Base-by-base conservation (phyloP, 2,888 invertebrate species). In the Drosophila ezoana region DNA sequence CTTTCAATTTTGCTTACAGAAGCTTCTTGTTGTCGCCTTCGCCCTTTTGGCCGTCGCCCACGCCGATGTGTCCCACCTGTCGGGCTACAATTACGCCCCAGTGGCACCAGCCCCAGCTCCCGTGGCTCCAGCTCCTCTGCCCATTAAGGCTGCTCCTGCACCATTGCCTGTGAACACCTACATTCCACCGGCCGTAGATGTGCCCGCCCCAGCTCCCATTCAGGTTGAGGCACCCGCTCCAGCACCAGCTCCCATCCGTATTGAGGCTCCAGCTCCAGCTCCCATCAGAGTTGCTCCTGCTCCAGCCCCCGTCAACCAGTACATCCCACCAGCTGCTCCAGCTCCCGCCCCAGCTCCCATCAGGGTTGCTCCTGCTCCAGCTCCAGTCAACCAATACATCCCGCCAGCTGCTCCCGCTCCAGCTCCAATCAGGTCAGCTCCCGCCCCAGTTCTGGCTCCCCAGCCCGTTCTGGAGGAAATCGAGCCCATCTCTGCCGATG, bases 41-140 rank as follows among this genome's bases (percentile, higher is more conserved):
- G 81, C 90, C 56, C 48, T 90, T 20, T 51, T 90, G 81, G 87
- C 83, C 37, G 75, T 75, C 40, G 81, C 77, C 73, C 70, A 76
- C 53, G 90, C 90, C 53, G 90, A 89, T 79, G 90, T 89, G 47
- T 82, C 90, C 8, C 90, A 89, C 20, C 67, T 89, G 65, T 76
- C 84, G 16, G 89, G 89, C 9, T 90, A 90, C 63, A 76, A 78
- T 60, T 89, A 89, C 40, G 75, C 86, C 28, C 81, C 81, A 40
- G 81, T 68, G 53, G 63, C 65, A 9, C 64, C 81, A 2, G 74
- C 74, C 35, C 81, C 87, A 6, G 74, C 74, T 47, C 81, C 87
- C 23, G 16, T 72, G 61, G 72, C 78, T 6, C 82, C 82, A 1
- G 79, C 49, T 11, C 73, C 81, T 0, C 44, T 64, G 18, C 73